Percentiles rank a stretch among this genome's conserved stretches.
Evolutionary conservation across 2,797 vertebrate species (phyloP).

Genomic region (Catostomus latipinnis): DNA sequence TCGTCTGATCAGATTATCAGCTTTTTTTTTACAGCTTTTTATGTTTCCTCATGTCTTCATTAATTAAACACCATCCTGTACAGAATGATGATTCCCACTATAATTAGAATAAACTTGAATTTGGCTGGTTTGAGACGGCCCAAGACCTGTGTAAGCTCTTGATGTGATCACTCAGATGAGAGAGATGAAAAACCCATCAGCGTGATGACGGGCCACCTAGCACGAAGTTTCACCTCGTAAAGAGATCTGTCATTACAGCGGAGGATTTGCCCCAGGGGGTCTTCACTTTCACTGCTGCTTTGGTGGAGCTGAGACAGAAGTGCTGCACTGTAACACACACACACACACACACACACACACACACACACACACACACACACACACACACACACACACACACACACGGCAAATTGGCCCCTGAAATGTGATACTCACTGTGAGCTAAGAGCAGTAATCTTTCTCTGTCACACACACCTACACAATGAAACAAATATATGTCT

Average conservation of each 20-base stretch:
- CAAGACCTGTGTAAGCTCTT: not conserved
- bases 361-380: not conserved
- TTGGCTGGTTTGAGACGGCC: not conserved
- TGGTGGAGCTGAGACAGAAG: slow-evolving; percentile 68
- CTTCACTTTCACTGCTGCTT: slow-evolving; percentile 74
- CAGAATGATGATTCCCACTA: not conserved
- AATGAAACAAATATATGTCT: slow-evolving; percentile 33
- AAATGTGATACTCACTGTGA: slow-evolving; percentile 14
- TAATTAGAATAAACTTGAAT: not conserved
- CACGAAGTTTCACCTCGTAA: slow-evolving; percentile 76
- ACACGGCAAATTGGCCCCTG: slow-evolving; percentile 14
- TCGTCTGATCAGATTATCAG: slow-evolving; percentile 19
- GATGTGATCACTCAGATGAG: slow-evolving; percentile 2
- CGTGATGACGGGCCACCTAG: slow-evolving; percentile 71
- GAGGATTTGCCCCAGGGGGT: slow-evolving; percentile 67
- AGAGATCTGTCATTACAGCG: slow-evolving; percentile 72
- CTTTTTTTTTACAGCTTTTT: slow-evolving; percentile 28
- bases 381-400: slow-evolving; percentile 1
- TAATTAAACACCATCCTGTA: slow-evolving; percentile 13
- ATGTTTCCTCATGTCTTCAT: slow-evolving; percentile 17
- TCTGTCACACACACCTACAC: slow-evolving; percentile 65
- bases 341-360: slow-evolving; percentile 5
- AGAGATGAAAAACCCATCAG: slow-evolving; percentile 1
- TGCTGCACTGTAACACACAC: slow-evolving; percentile 55
- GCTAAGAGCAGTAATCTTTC: slow-evolving; percentile 17